Conservation (phyloP, 2,797 vertebrate genomes). For the Amblyopsis hoosieri region DNA sequence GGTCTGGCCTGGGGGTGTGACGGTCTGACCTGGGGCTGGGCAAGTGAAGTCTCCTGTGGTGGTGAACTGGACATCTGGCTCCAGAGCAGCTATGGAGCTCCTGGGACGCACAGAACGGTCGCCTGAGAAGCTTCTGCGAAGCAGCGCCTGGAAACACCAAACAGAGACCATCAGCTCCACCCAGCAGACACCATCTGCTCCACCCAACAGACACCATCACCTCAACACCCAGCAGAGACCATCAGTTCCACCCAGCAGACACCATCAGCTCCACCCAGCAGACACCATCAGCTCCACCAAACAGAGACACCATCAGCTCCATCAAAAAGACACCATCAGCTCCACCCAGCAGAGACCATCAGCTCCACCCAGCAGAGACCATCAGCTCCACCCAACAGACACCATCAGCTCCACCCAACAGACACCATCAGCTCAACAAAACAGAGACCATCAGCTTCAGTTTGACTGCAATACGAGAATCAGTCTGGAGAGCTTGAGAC, state of each 20-base stretch:
- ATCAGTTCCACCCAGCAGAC: neutral
- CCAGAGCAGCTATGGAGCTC: constrained; percentile 80
- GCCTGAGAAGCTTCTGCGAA: constrained; percentile 85
- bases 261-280: neutral
- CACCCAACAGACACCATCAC: too few relatives aligned
- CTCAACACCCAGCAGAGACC: too few relatives aligned
- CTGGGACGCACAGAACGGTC: constrained; percentile 83
- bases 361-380: neutral
- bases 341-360: neutral
- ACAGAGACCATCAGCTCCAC: neutral
- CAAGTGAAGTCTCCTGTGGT: constrained; percentile 53
- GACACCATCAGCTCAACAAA: too few relatives aligned
- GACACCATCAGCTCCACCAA: neutral
- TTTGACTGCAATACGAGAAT: too few relatives aligned
- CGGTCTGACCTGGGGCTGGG: too few relatives aligned
- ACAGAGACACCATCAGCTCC: neutral
- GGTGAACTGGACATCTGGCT: constrained; percentile 73
- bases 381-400: neutral
- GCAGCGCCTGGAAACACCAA: constrained; percentile 69
- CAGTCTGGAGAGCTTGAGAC: too few relatives aligned
- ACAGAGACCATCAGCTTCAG: too few relatives aligned
- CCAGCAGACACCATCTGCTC: too few relatives aligned
- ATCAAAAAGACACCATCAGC: neutral
- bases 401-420: neutral
- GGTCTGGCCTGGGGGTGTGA: too few relatives aligned